Evolutionary conservation across 2,113 vertebrate species (phyloP).

Genomic region (Microcebus tavaratra): DNA sequence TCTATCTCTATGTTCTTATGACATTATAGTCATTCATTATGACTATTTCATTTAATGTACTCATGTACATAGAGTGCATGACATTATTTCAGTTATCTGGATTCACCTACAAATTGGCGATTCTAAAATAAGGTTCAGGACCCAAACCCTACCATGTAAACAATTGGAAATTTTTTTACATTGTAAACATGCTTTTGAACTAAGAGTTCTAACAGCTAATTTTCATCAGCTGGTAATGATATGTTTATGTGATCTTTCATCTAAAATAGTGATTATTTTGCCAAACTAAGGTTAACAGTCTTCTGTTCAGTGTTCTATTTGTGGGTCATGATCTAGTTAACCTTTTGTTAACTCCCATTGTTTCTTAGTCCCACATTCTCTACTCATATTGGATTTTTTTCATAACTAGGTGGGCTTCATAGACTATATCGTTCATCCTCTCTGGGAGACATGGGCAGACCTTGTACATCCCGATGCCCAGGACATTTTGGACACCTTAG

Average conservation of each 20-base stretch:
- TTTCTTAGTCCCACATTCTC: not conserved
- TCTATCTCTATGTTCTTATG: not conserved
- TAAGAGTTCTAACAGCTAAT: not conserved
- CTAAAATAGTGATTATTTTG: not conserved
- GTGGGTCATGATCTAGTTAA: not conserved
- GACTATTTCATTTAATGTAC: not conserved
- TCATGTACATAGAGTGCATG: not conserved
- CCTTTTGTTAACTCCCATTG: not conserved
- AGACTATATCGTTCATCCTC: constrained; percentile 98
- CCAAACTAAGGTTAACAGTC: not conserved
- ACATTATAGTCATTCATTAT: not conserved
- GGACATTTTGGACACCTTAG: constrained; percentile 97
- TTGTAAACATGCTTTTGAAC: not conserved
- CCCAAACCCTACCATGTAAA: not conserved
- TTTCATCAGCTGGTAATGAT: not conserved
- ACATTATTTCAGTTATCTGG: not conserved
- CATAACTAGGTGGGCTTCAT: constrained; percentile 95
- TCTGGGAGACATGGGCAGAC: constrained; percentile 99
- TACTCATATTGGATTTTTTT: constrained; percentile 41
- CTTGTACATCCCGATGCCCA: constrained; percentile 98
- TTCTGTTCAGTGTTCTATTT: not conserved
- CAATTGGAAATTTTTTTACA: not conserved
- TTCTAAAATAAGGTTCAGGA: constrained; percentile 24
- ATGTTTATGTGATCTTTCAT: not conserved
- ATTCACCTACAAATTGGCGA: not conserved